Conservation (phyloP, 2,113 vertebrate species). For the Kryptolebias marmoratus region DNA sequence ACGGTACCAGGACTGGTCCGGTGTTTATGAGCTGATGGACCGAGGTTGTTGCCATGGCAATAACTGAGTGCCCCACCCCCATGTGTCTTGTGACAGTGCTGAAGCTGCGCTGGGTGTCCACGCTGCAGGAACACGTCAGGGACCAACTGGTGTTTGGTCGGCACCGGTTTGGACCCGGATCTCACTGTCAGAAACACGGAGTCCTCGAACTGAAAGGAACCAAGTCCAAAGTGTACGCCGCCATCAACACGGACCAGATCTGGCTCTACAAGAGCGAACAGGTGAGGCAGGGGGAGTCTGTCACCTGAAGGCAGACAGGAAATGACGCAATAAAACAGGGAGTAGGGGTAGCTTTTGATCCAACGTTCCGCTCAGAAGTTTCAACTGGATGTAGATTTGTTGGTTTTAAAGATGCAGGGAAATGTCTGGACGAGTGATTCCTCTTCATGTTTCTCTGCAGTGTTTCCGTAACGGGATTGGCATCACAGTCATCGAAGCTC, state of each 20-base stretch:
- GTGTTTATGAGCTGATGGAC: too few species aligned
- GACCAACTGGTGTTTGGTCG: constrained; percentile 85
- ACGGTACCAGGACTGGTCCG: too few species aligned
- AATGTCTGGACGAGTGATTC: neutral
- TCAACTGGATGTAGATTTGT: neutral
- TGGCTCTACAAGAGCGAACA: constrained; percentile 97
- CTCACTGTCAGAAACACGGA: constrained; percentile 87
- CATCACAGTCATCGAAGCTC: constrained; percentile 91
- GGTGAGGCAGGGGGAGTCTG: constrained; percentile 74
- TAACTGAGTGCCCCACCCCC: neutral
- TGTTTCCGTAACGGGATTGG: constrained; percentile 92
- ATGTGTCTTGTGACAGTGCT: constrained; percentile 77
- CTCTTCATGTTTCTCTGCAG: constrained; percentile 66
- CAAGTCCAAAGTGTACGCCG: constrained; percentile 91
- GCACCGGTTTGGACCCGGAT: constrained; percentile 77
- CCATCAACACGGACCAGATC: constrained; percentile 89
- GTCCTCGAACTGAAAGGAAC: constrained; percentile 91
- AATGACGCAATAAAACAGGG: too few species aligned
- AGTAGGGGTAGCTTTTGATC: too few species aligned
- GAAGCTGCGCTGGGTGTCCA: constrained; percentile 88
- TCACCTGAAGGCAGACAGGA: neutral
- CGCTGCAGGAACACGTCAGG: constrained; percentile 87
- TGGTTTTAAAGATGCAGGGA: neutral
- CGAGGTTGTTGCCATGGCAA: neutral
- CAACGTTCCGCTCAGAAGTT: neutral